Evolutionary conservation across 2,113 vertebrate species (phyloP).

Genomic region (Plecotus auritus): DNA sequence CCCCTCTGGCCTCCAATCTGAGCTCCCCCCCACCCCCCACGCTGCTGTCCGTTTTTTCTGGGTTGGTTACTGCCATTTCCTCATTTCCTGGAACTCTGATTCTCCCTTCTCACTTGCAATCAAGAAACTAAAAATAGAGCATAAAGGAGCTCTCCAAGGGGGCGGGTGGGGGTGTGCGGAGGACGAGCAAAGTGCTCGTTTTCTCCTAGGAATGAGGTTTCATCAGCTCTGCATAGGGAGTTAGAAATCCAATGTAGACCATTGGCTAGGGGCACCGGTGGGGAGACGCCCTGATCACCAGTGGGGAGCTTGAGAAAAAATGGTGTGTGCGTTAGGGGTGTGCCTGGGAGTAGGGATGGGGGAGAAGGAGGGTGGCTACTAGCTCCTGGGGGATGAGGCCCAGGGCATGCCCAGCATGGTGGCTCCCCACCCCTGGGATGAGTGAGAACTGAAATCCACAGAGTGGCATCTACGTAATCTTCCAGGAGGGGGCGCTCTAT

Average conservation of each 20-base stretch:
- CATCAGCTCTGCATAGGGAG: neutral
- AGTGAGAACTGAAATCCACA: neutral
- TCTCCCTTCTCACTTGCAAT: conserved; percentile 69
- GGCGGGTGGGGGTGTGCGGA: neutral
- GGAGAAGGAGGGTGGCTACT: neutral
- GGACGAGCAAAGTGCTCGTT: neutral
- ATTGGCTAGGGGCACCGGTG: neutral
- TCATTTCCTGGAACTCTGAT: conserved; percentile 38
- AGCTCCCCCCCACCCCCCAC: neutral
- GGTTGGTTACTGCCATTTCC: conserved; percentile 34
- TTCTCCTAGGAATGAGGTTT: conserved; percentile 37
- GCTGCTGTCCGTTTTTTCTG: conserved; percentile 19
- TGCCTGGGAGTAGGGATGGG: neutral
- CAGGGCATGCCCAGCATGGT: neutral
- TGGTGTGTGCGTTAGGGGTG: neutral
- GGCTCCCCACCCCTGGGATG: no score
- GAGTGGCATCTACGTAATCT: neutral
- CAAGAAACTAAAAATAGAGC: conserved; percentile 73
- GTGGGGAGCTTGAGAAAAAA: neutral
- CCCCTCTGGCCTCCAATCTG: no score
- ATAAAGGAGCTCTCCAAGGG: conserved; percentile 52
- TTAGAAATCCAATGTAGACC: conserved; percentile 43
- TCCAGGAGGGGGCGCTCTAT: conserved; percentile 35
- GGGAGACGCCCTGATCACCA: neutral
- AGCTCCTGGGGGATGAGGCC: neutral